These are phyloP conservation scores for Lysandra coridon DNA, from an alignment of 2,888 invertebrate genomes.

Conservation along the genomic window DNA sequence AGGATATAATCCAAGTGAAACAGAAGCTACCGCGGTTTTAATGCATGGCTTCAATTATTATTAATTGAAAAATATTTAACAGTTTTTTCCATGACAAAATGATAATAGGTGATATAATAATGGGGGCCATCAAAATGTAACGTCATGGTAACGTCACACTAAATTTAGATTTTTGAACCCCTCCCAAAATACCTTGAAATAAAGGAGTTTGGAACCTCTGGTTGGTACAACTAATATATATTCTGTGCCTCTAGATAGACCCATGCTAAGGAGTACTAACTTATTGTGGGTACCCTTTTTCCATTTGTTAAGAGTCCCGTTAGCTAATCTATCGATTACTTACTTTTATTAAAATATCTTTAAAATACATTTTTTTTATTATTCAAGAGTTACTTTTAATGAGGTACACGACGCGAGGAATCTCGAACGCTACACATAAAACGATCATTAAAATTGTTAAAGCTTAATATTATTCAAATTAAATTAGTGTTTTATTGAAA, in stretches of 20 bases:
- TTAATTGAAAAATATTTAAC: neutral
- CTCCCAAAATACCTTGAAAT: no score
- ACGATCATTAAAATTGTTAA: slow-evolving; percentile 9
- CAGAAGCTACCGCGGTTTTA: neutral
- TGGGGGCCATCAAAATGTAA: no score
- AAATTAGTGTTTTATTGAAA: slow-evolving; percentile 22
- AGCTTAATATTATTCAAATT: slow-evolving; percentile 15
- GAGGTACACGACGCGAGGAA: neutral
- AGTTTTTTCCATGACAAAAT: no score
- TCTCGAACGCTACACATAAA: slow-evolving; percentile 1
- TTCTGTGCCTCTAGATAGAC: no score
- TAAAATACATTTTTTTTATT: neutral
- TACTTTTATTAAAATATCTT: neutral
- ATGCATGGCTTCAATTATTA: neutral
- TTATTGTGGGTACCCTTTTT: no score
- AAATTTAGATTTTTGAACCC: no score
- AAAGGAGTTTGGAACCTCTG: no score
- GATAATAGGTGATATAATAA: no score
- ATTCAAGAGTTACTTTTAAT: neutral
- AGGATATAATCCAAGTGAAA: neutral
- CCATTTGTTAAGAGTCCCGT: neutral
- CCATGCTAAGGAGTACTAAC: no score
- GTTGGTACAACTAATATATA: no score
- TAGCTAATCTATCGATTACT: neutral
- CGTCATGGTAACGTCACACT: no score